phyloP scores from a whole-genome alignment of 2,888 invertebrate species.

The Mactromeris polynyma region DNA sequence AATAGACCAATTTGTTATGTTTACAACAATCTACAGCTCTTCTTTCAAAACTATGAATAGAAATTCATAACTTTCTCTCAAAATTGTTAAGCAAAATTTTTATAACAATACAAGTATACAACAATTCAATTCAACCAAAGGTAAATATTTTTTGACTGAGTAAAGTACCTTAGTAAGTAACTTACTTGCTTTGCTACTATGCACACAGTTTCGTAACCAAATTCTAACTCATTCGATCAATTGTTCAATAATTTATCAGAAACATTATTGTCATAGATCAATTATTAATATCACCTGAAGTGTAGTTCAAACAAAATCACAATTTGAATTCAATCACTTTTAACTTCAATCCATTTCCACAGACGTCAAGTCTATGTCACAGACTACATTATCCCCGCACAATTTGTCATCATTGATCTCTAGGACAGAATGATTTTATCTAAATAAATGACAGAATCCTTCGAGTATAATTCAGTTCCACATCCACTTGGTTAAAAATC shows the following conservation, averaged over 20 bases:
- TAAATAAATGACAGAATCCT: neutral
- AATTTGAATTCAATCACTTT: neutral
- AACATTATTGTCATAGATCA: neutral
- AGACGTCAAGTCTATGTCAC: too few relatives aligned
- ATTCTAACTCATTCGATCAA: neutral
- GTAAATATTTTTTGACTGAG: too few relatives aligned
- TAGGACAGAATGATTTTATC: neutral
- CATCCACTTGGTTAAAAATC: neutral
- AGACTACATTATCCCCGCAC: neutral
- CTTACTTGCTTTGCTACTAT: neutral
- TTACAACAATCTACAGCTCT: neutral
- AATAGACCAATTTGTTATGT: neutral
- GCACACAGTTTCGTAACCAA: neutral
- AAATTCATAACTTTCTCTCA: neutral
- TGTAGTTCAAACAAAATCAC: neutral
- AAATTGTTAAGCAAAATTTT: neutral
- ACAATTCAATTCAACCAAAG: neutral
- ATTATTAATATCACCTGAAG: neutral
- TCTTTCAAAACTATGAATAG: slow-evolving; percentile 3
- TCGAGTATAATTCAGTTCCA: neutral
- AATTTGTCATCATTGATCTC: neutral
- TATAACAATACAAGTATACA: neutral
- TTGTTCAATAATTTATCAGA: neutral
- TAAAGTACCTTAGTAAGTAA: neutral
- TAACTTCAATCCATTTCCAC: too few relatives aligned